phyloP scores from a whole-genome alignment of 2,797 vertebrate species.

The Tenualosa thibaudeaui region DNA sequence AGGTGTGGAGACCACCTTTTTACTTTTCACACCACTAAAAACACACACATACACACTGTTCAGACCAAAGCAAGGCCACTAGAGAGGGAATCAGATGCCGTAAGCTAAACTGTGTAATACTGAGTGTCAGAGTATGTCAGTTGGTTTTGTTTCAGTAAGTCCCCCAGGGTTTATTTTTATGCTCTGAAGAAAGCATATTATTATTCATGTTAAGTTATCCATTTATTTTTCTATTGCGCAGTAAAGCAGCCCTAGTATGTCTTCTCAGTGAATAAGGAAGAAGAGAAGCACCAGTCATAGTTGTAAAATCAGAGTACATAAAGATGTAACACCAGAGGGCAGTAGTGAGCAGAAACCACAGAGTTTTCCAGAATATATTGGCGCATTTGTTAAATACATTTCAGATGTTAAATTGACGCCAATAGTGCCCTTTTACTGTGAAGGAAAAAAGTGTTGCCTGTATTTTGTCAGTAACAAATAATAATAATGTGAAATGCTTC shows the following conservation, averaged over 20 bases:
- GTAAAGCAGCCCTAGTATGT: conserved; percentile 31
- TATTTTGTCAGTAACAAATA: neutral
- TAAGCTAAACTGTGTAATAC: conserved; percentile 20
- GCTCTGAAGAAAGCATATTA: conserved; percentile 36
- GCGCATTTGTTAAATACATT: conserved; percentile 1
- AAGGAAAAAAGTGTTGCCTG: neutral
- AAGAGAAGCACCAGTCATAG: conserved; percentile 6
- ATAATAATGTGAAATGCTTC: conserved; percentile 54
- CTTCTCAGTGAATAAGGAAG: conserved; percentile 33
- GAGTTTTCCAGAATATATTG: conserved; percentile 1
- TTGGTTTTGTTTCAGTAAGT: conserved; percentile 35
- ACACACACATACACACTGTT: conserved; percentile 28
- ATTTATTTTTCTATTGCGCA: conserved; percentile 38
- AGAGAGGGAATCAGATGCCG: conserved; percentile 24
- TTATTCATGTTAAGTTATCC: conserved; percentile 40
- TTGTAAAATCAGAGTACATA: neutral
- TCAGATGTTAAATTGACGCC: conserved; percentile 9
- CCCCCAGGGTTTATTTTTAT: conserved; percentile 46
- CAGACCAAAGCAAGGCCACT: conserved; percentile 39
- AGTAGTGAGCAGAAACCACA: neutral
- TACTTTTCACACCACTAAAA: conserved; percentile 61
- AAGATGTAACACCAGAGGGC: conserved; percentile 36
- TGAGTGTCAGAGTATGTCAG: conserved; percentile 25
- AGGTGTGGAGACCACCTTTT: conserved; percentile 98
- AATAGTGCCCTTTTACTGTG: neutral